Conservation (phyloP, 2,888 invertebrate species). For the Monochamus alternatus region DNA sequence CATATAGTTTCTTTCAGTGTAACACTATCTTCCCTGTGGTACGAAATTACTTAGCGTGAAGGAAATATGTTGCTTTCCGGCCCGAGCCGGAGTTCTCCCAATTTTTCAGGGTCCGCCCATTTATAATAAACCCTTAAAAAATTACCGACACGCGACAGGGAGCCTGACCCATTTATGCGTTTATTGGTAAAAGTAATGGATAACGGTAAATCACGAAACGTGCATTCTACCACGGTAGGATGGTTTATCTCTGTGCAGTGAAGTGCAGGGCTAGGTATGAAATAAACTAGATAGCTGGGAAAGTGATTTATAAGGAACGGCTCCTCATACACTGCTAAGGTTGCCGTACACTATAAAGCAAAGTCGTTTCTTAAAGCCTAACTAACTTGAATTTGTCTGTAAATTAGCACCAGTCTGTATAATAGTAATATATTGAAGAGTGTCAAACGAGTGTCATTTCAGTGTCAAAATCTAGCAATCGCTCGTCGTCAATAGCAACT, state of each 20-base stretch:
- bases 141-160: conserved; percentile 25
- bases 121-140: conserved; percentile 25
- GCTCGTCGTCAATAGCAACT: no score
- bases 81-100: conserved; percentile 3
- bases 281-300: conserved; percentile 16
- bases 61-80: conserved; percentile 2
- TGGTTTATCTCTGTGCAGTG: conserved; percentile 11
- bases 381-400: no score
- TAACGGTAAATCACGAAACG: conserved; percentile 16
- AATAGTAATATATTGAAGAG: no score
- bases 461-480: no score
- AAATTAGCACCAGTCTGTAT: no score
- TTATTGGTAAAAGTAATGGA: conserved; percentile 18
- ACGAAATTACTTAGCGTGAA: not conserved
- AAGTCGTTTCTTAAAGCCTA: no score
- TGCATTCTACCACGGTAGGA: conserved; percentile 5
- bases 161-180: conserved; percentile 22
- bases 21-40: no score
- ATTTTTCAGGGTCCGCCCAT: conserved; percentile 22
- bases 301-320: conserved; percentile 12
- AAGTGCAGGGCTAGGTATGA: conserved; percentile 7
- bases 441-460: no score
- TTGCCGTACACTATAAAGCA: no score
- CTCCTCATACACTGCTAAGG: not conserved
- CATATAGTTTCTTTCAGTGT: no score